Evolutionary conservation across 2,113 vertebrate genomes (phyloP).

Genomic region (Xiphophorus couchianus): DNA sequence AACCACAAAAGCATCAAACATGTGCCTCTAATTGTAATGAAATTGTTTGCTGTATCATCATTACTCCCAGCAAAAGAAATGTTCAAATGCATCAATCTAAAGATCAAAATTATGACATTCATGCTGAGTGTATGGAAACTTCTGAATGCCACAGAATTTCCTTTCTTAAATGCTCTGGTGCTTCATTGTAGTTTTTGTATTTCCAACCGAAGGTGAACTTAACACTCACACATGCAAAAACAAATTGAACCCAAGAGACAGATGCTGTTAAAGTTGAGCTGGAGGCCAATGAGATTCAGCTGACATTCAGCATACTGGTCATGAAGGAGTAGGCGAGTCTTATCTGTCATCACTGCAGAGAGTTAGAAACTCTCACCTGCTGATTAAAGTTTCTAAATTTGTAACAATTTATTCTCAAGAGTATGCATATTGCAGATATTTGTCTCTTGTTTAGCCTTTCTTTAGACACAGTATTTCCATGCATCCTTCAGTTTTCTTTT

Average conservation of each 20-base stretch:
- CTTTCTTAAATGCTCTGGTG: slow-evolving; percentile 12
- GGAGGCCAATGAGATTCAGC: slow-evolving; percentile 68
- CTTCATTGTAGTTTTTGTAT: slow-evolving; percentile 30
- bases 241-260: slow-evolving; percentile 47
- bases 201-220: slow-evolving; percentile 17
- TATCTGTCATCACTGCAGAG: slow-evolving; percentile 49
- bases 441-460: slow-evolving; percentile 21
- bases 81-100: no score
- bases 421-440: background rate
- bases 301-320: slow-evolving; percentile 46
- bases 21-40: no score
- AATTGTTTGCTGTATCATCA: no score
- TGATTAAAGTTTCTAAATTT: slow-evolving; percentile 43
- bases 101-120: no score
- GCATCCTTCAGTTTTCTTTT: no score
- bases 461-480: background rate
- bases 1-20: no score
- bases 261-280: slow-evolving; percentile 64
- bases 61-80: no score
- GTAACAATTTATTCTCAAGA: slow-evolving; percentile 12
- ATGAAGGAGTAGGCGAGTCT: slow-evolving; percentile 19
- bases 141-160: no score
- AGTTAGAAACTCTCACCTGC: slow-evolving; percentile 48
- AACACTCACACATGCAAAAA: slow-evolving; percentile 12
- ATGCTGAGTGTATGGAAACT: no score